Evolutionary conservation across 2,888 invertebrate species (phyloP), one percentile per base, ranked within the genome.

Genomic region (Tupiocoris notatus): DNA sequence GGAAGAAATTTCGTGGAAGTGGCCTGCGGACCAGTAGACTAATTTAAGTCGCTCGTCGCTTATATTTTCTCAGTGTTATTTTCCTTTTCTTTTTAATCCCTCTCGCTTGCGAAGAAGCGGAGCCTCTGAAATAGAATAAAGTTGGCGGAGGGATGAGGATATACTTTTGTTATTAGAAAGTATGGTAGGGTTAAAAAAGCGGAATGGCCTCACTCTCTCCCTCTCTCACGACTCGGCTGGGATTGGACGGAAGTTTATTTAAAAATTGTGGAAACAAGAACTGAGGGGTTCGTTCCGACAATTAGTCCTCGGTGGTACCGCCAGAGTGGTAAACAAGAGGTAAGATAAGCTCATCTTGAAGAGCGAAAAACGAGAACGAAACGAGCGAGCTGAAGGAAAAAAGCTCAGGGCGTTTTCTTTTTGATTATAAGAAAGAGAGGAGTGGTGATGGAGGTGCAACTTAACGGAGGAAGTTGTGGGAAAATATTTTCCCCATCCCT

Each of bases 331-430:
- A 74, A 74, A 74, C 64, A 64, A 74, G 62, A 39, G 74, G 63
- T 64, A 70, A 75, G 75, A 75, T 75, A 75, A 75, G 75, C 75
- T 75, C 75, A 67, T 67, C 75, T 75, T 59, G 64, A 56, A 24
- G 65, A 18, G 59, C 17, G 59, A 59, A 58, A 70, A 58, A 22
- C 58, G 9, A 59, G 57, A 16, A 20, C 22, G 59, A 12, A 39
- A 39, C 39, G 39, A 39, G 39, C 3, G 12, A 7, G 39, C 39
- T 39, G 39, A 7, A 39, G 12, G 12, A 39, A 39, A 39, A 39
- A 3, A 2, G 22, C 22, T 6, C n/a, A 12, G 18, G 39, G 54
- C 67, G 59, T 75, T 75, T 75, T 59, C 75, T 54, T 75, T 67
- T 75, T 66, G 66, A 75, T 75, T 75, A 66, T 66, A 59, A 39